Percentiles rank a stretch among this genome's conserved stretches.
These are phyloP conservation scores for Gymnoscopelus braueri DNA, from an alignment of 2,797 vertebrate species.

Conservation along the genomic window DNA sequence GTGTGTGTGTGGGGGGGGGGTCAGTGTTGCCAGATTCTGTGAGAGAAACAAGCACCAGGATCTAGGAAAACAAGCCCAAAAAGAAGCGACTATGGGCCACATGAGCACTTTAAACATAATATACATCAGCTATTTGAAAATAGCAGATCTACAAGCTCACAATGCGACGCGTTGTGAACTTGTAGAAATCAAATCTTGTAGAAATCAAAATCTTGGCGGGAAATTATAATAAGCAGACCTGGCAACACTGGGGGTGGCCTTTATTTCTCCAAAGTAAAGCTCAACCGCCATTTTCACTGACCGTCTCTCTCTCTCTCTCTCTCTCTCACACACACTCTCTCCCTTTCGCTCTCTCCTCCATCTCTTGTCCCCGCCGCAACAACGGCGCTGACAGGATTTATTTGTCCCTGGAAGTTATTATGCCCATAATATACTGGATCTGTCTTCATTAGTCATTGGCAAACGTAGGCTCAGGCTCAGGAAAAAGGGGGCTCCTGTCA, in stretches of 20 bases:
- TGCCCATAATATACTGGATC: constrained; percentile 60
- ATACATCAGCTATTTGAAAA: too few relatives aligned
- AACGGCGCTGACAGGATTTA: constrained; percentile 50
- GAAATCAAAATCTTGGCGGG: too few relatives aligned
- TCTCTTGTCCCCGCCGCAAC: constrained; percentile 10
- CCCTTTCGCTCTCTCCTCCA: constrained; percentile 6
- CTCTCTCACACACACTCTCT: constrained; percentile 6
- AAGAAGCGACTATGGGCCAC: too few relatives aligned
- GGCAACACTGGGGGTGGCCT: neutral
- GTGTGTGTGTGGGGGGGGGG: too few relatives aligned
- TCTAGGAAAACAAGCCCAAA: too few relatives aligned
- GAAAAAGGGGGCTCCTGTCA: constrained; percentile 61
- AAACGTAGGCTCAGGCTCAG: constrained; percentile 37
- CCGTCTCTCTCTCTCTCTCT: neutral
- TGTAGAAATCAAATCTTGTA: too few relatives aligned
- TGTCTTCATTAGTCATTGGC: constrained; percentile 74
- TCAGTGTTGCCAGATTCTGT: too few relatives aligned
- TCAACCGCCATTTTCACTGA: neutral
- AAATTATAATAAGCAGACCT: too few relatives aligned
- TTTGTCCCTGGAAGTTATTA: constrained; percentile 63
- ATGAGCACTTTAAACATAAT: too few relatives aligned
- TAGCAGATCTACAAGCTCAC: too few relatives aligned
- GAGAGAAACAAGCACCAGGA: too few relatives aligned
- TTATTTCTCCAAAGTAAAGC: neutral
- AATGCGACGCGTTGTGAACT: too few relatives aligned